These are phyloP conservation scores for Plodia interpunctella DNA, from an alignment of 1,140 invertebrate genomes.

Conservation along the genomic window DNA sequence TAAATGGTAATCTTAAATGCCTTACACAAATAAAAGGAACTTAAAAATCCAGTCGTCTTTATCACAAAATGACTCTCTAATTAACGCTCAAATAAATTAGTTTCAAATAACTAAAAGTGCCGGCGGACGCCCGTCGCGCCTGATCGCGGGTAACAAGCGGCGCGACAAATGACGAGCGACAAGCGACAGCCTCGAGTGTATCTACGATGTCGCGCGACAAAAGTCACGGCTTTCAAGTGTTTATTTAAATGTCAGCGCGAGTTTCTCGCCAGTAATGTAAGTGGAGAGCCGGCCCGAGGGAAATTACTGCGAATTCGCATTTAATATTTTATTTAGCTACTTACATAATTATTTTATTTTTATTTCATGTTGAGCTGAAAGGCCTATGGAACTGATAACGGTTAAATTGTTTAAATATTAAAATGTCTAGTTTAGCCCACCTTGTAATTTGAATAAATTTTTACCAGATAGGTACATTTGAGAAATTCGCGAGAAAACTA, in stretches of 20 bases:
- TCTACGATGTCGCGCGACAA: neutral
- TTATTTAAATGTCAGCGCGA: conserved; percentile 2
- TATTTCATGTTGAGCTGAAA: too few relatives aligned
- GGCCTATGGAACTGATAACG: too few relatives aligned
- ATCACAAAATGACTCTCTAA: neutral
- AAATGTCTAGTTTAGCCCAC: too few relatives aligned
- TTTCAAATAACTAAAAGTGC: conserved; percentile 1
- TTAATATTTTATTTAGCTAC: too few relatives aligned
- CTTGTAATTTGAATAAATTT: too few relatives aligned
- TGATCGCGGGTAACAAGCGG: neutral
- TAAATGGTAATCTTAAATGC: too few relatives aligned
- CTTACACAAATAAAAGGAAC: too few relatives aligned
- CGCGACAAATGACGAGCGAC: neutral
- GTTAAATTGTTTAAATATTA: too few relatives aligned
- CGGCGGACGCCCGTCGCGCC: neutral
- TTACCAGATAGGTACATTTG: too few relatives aligned
- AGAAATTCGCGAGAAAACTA: too few relatives aligned
- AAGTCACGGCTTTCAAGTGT: neutral
- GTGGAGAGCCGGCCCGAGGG: neutral
- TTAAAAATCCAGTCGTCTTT: too few relatives aligned
- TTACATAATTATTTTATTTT: too few relatives aligned
- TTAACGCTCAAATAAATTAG: conserved; percentile 2
- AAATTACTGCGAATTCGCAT: neutral
- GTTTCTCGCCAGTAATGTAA: neutral
- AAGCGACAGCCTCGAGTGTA: neutral